Conservation (phyloP, 2,797 vertebrate genomes). For the Orestias chungarensis region DNA sequence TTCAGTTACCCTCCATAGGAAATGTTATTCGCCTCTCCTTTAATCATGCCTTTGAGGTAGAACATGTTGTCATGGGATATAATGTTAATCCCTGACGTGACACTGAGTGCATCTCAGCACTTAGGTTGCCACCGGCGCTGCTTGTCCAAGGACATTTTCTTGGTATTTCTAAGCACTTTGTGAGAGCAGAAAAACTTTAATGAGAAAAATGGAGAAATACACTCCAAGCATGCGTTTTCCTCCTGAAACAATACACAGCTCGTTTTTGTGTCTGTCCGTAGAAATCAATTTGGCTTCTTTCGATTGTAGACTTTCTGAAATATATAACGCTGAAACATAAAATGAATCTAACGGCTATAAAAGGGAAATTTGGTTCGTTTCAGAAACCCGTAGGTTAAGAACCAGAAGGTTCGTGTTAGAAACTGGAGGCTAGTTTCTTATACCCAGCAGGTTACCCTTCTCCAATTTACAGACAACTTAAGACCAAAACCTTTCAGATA, state of each 20-base stretch:
- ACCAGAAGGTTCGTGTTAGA: no score
- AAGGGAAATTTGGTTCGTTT: no score
- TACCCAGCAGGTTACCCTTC: no score
- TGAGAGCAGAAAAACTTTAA: conserved; percentile 32
- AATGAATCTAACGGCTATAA: no score
- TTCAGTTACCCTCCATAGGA: conserved; percentile 22
- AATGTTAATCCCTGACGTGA: conserved; percentile 37
- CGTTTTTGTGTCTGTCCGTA: neutral
- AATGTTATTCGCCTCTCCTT: conserved; percentile 17
- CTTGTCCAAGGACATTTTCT: conserved; percentile 33
- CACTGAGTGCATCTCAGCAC: conserved; percentile 11
- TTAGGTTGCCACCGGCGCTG: conserved; percentile 12
- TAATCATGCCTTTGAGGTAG: conserved; percentile 26
- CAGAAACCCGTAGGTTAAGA: no score
- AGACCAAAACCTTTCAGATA: no score
- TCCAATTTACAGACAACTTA: no score
- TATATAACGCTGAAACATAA: no score
- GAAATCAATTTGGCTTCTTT: conserved; percentile 4
- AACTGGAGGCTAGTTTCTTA: no score
- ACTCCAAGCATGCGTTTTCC: conserved; percentile 12
- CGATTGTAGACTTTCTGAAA: neutral
- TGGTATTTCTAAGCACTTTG: conserved; percentile 17
- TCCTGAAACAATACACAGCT: conserved; percentile 7
- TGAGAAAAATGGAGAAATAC: conserved; percentile 18
- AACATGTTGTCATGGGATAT: conserved; percentile 20